Evolutionary conservation across 2,113 vertebrate species (phyloP), one percentile per base, ranked within the genome.

Genomic region (Gadus chalcogrammus): DNA sequence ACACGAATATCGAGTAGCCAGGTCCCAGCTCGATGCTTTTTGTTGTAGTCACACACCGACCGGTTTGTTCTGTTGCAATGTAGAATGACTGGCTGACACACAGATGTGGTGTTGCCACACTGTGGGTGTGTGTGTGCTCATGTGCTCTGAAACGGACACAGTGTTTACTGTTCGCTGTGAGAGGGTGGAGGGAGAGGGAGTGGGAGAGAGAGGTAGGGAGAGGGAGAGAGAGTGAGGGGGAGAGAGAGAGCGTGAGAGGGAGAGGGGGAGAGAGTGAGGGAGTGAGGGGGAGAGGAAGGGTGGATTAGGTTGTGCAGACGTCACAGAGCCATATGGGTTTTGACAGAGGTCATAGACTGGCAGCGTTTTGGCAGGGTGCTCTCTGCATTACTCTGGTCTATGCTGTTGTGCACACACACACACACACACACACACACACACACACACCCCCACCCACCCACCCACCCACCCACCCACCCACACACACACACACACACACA

Each of bases 271-370:
- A 2, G 42, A 48, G 12, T 35, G 64, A 31, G 66, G 22, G 69
- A 55, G 48, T 2, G 52, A 52, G 48, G 9, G 11, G 27, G 22
- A 7, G 31, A 35, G 31, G 31, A 7, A 35, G 31, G 31, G 31
- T 4, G 31, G 69, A 74, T 72, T 76, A 82, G 71, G 64, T 78
- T 73, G 61, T 31, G 0, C 18, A 27, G 71, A 85, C 77, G 80
- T 82, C 84, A 85, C 67, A 27, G 24, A 38, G 42, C 66, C 74
- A 61, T 60, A 66, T 70, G 52, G 62, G 69, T 72, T 35, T 73
- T 75, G 77, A 69, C 71, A 74, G 79, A 58, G 61, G 42, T 75
- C 76, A 80, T 48, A 9, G 8, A 9, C 42, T 48, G 42, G 7
- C 55, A 16, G 55, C 5, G 55, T n/a, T 5, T 13, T 17, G 16